Base-by-base conservation (phyloP, 1,140 invertebrate genomes). In the Anthonomus grandis region DNA sequence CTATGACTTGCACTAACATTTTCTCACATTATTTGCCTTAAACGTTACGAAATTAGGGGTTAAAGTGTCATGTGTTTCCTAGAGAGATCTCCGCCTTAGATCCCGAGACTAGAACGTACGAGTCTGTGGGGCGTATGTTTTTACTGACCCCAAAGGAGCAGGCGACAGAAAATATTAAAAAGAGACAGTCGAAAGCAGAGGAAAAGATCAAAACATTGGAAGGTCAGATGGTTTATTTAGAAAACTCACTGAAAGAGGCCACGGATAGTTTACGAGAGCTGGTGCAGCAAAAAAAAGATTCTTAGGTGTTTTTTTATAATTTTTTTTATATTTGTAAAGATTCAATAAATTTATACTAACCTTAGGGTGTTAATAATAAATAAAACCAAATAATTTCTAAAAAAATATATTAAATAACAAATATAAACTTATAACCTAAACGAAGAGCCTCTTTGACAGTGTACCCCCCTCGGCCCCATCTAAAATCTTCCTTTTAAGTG, bases 181-280 rank as follows among this genome's bases (percentile, higher is more conserved):
- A 79, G 13, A 80, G 82, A 66, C 79, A 84, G 46, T 74, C 77
- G 13, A 70, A 70, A 18, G 79, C 84, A 17, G 80, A 84, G 13
- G 83, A 86, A 31, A 90, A 90, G 72, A 87, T 89, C 19, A 83
- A 83, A 70, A 80, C 79, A 9, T 75, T 91, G 53, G 86, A 91
- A 72, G 83, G 77, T 48, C 89, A 83, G 58, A 92, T 93, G 74
- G 68, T 75, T 5, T 90, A 88, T 71, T 75, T 93, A 59, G 85
- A 91, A 67, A 79, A 81, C 62, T 91, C 78, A 73, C 77, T 93
- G 41, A 90, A 90, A 75, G 89, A 92, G 63, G 89, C 86, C 70
- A 86, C 91, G 77, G 85, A 92, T 69, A 90, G 89, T 72, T 76
- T 94, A 3, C 74, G 90, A 68, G 90, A 93, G 81, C 84, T 93